Base-by-base conservation (phyloP, 2,888 invertebrate species). In the Epirrita christyi region DNA sequence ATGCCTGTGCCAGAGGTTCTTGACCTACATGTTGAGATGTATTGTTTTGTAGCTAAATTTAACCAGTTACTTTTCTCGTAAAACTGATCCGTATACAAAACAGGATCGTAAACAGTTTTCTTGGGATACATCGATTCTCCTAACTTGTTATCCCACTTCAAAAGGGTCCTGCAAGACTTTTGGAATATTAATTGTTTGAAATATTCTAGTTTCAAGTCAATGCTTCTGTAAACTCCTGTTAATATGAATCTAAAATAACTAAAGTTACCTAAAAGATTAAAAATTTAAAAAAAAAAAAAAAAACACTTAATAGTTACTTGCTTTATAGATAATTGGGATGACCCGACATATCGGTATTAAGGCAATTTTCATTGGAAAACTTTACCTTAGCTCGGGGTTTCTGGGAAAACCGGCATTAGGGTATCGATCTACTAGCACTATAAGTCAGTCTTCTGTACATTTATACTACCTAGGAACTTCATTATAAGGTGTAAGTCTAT, bases 11-110 rank as follows among this genome's bases (percentile, higher is more conserved):
- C 59, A 60, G 76, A 81, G 86, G 83, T 85, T 81, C 81, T 84
- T 86, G 85, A 85, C 85, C 84, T 68, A 83, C 75, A 78, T 80
- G 77, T 66, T 71, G 65, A 68, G 73, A 45, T 64, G 70, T 76
- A 76, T 78, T n/a, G n/a, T 72, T 76, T 74, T 66, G 71, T 72
- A 73, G 73, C 71, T 64, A 69, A 63, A 70, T 69, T 66, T 69
- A 68, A 68, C 68, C 62, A 59, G 68, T 72, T 32, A 7, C 0
- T 32, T 32, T 68, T 57, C 61, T 52, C 53, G 44, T 40, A 27
- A 43, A 56, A 45, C 32, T 50, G 41, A 55, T 42, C 15, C 29
- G 15, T 9, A 42, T 21, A 46, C 38, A 53, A 42, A 52, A 51
- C 29, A 27, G n/a, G 48, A 40, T 46, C 46, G 46, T 59, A 54